Evolutionary conservation across 1,140 invertebrate genomes (phyloP).

Genomic region (Nasonia longicornis): DNA sequence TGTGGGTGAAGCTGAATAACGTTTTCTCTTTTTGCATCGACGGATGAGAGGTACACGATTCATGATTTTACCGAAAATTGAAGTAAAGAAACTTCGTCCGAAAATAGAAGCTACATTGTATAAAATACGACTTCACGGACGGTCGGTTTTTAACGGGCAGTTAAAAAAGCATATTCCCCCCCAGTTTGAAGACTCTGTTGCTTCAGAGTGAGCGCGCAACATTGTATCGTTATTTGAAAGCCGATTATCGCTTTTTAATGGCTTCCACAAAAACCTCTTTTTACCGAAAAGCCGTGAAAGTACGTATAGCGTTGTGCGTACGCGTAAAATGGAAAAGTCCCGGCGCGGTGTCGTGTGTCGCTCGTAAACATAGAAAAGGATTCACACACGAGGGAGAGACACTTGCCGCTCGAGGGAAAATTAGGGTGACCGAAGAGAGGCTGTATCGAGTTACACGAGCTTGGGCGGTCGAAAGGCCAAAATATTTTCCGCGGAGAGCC

Average conservation of each 20-base stretch:
- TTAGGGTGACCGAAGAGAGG: not conserved
- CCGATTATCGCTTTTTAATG: constrained; percentile 33
- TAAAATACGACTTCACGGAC: not conserved
- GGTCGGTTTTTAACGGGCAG: not conserved
- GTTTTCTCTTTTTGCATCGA: not conserved
- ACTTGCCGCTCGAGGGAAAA: not conserved
- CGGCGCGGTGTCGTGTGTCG: not conserved
- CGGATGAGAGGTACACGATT: not conserved
- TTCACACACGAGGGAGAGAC: too few species aligned
- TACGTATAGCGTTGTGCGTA: not conserved
- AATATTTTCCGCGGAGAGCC: not conserved
- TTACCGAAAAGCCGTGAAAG: constrained; percentile 2
- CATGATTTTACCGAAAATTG: too few species aligned
- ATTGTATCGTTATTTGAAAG: constrained; percentile 29
- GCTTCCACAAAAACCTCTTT: constrained; percentile 7
- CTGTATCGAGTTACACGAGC: not conserved
- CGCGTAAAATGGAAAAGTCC: not conserved
- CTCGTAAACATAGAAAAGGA: constrained; percentile 10
- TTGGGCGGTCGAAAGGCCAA: constrained; percentile 19
- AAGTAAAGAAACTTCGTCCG: not conserved
- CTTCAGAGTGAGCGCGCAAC: not conserved
- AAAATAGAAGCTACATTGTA: not conserved
- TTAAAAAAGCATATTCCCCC: constrained; percentile 5
- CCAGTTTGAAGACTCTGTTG: constrained; percentile 3
- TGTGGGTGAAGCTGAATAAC: too few species aligned